Evolutionary conservation across 2,113 vertebrate species (phyloP).

Genomic region (Sander vitreus): DNA sequence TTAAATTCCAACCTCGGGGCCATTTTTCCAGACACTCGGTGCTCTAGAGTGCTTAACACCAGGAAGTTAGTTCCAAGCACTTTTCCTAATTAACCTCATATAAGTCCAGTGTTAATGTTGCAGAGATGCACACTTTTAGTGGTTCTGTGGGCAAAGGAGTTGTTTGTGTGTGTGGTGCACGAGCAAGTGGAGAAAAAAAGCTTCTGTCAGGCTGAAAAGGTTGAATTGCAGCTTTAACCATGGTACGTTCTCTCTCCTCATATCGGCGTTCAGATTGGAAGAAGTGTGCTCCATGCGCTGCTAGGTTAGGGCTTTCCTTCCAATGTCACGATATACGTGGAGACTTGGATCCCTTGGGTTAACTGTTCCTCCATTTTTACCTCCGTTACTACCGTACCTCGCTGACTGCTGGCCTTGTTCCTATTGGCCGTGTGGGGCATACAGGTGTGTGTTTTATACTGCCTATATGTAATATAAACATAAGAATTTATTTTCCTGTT

Average conservation of each 20-base stretch:
- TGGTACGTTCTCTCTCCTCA: constrained; percentile 36
- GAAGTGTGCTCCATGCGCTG: too few relatives aligned
- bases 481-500: background rate
- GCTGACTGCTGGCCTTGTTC: too few relatives aligned
- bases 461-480: background rate
- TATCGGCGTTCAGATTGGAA: background rate
- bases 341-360: too few relatives aligned
- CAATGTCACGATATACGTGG: too few relatives aligned
- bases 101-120: constrained; percentile 73
- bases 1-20: constrained; percentile 76
- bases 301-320: too few relatives aligned
- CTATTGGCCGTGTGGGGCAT: too few relatives aligned
- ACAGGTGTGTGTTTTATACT: background rate
- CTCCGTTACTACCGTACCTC: too few relatives aligned
- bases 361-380: too few relatives aligned
- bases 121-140: constrained; percentile 62
- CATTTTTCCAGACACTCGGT: constrained; percentile 62
- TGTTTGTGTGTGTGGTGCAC: constrained; percentile 19
- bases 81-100: constrained; percentile 81
- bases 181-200: constrained; percentile 18
- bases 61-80: constrained; percentile 75
- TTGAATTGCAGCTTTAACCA: constrained; percentile 39
- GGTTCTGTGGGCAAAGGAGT: constrained; percentile 25
- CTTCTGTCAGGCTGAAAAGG: constrained; percentile 42
- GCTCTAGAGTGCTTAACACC: constrained; percentile 70